Conservation (phyloP, 2,888 invertebrate species). For the Entomobrya proxima region DNA sequence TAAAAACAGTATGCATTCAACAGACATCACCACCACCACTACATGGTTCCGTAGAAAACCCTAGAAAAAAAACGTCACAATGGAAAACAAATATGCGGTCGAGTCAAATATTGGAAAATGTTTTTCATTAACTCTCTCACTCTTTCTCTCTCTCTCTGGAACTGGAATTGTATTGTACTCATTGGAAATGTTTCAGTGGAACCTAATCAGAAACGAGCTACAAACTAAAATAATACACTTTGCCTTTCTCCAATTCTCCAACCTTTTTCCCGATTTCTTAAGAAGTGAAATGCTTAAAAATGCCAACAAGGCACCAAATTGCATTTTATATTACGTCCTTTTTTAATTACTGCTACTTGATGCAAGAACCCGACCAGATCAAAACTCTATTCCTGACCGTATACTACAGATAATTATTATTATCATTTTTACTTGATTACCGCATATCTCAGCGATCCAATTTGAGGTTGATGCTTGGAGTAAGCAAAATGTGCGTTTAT, state of each 20-base stretch:
- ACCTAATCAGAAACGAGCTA: conserved; percentile 6
- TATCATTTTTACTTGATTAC: conserved; percentile 67
- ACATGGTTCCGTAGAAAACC: background rate
- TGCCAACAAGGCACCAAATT: background rate
- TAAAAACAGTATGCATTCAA: background rate
- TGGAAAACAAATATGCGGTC: conserved; percentile 45
- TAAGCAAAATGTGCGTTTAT: conserved; percentile 12
- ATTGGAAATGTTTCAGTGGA: conserved; percentile 7
- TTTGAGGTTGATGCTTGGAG: conserved; percentile 53
- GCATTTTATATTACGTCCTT: background rate
- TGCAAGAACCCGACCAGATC: background rate
- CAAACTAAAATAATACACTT: background rate
- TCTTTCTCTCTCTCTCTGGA: too few species aligned
- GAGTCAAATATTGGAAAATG: conserved; percentile 14
- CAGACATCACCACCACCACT: background rate
- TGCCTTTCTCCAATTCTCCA: background rate
- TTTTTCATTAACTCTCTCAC: conserved; percentile 26
- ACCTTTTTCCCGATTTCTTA: background rate
- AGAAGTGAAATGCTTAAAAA: background rate
- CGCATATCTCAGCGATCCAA: conserved; percentile 62
- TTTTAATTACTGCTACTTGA: conserved; percentile 34
- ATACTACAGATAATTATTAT: conserved; percentile 49
- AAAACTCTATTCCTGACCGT: too few species aligned
- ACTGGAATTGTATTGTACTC: conserved; percentile 20
- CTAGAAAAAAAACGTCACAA: conserved; percentile 41